Evolutionary conservation across 2,113 vertebrate species (phyloP), one percentile per base, ranked within the genome.

Genomic region (Phainopepla nitens): DNA sequence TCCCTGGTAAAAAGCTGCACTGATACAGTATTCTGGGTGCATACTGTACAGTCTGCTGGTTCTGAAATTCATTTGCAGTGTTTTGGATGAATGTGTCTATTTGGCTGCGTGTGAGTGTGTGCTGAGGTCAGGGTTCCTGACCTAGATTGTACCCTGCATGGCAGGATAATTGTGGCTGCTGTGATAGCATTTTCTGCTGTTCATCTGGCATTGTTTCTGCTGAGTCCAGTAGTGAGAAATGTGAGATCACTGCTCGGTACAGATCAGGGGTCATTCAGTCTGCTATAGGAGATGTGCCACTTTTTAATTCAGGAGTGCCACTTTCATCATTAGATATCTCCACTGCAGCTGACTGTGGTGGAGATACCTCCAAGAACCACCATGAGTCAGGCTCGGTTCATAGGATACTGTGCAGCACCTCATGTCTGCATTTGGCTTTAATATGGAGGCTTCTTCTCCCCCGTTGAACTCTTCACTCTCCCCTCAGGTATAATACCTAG

Each of bases 61-160:
- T 94, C 61, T 95, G 81, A 76, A 80, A 62, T 53, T 88, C 44
- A 82, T 88, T 86, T 94, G 68, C 56, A 51, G 68, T 54, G 45
- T 58, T 92, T 80, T 90, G 53, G 65, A 70, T 81, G 84, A 87
- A 66, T 54, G 27, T 53, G 53, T 65, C 31, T 33, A 58, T 60
- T 68, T 86, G 77, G 31, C 49, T 88, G 77, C 54, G 27, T 35
- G 22, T 44, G 33, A 73, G 29, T 50, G 24, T 84, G 53, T 73
- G 56, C 23, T 57, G 57, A 94, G 82, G 89, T 90, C 94, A 96
- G 76, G 50, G 58, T 49, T 92, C 82, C 77, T 93, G 95, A 95
- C 93, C 93, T 76, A 82, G 50, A 93, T 18, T 87, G 82, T 58
- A 60, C 77, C 69, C 39, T 93, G 65, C 41, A 69, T 28, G 45